Evolutionary conservation across 2,888 invertebrate species (phyloP), one percentile per base, ranked within the genome.

Genomic region (Eulithis testata): DNA sequence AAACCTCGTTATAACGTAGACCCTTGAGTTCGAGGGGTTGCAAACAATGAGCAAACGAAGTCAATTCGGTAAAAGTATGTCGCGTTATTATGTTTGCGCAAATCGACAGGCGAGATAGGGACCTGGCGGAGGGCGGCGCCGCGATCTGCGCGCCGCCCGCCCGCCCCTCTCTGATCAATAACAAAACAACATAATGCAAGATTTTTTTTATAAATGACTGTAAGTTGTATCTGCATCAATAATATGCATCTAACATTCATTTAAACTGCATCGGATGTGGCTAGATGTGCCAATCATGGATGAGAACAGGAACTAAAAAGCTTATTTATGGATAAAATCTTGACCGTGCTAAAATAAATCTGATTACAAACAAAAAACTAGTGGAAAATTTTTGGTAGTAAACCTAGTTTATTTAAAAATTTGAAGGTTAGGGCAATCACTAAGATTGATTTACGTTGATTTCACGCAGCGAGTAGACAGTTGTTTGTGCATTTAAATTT

Each of bases 11-110:
- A 85, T 82, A 83, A 82, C 36, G 80, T 50, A 52, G 56, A 58
- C 21, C 27, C 40, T 27, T 63, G 58, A 74, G 73, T 78, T 77
- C 74, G 74, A 64, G 70, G 66, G 77, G 81, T 84, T 53, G 53
- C 27, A 56, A 84, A 86, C 86, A 83, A 85, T 85, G 78, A 79
- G 82, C 80, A 88, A 90, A 91, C 88, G 83, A 91, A 88, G 88
- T 87, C 84, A 90, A 91, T 91, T 86, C 78, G 77, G 78, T 68
- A 74, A 78, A 77, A 81, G 81, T 78, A 80, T 81, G 83, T 78
- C 81, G 77, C 81, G 83, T 79, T 82, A 81, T 83, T 80, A 80
- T 85, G 82, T 82, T 84, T 81, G 78, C 75, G 74, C 72, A 76
- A 72, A 73, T 74, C 73, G 81, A 78, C 81, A 80, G 74, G 72